A percentile compares a stretch with the other conserved stretches of the same genome.
These are phyloP conservation scores for Furnarius figulus DNA, from an alignment of 2,113 vertebrate genomes.

Conservation along the genomic window DNA sequence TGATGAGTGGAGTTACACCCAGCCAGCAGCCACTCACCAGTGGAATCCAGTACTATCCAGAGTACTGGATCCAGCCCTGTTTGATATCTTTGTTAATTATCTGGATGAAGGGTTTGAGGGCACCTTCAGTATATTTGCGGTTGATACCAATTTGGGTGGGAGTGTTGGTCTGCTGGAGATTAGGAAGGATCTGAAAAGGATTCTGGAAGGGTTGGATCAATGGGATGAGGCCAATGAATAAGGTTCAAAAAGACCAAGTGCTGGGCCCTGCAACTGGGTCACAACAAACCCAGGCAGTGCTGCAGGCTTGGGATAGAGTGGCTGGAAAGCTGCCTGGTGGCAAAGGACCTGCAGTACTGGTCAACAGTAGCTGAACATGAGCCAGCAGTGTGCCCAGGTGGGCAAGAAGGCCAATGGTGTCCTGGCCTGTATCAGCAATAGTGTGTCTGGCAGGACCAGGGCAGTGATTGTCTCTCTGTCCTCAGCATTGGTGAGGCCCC, in stretches of 20 bases:
- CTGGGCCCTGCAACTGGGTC: background rate
- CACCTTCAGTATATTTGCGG: accelerated
- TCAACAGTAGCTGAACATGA: background rate
- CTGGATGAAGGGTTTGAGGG: background rate
- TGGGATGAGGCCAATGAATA: background rate
- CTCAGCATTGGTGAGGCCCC: accelerated
- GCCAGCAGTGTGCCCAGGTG: background rate
- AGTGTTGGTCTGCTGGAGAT: background rate
- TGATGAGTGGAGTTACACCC: background rate
- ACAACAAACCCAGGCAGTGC: background rate
- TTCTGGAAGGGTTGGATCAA: background rate
- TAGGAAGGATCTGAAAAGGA: background rate
- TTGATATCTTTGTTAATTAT: background rate
- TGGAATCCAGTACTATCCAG: background rate
- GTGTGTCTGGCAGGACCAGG: background rate
- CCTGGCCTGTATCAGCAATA: accelerated
- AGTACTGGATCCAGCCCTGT: background rate
- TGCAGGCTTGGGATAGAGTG: background rate
- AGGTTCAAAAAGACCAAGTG: background rate
- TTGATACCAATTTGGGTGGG: accelerated
- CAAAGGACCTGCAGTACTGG: background rate
- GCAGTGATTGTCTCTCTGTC: background rate
- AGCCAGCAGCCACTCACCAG: accelerated
- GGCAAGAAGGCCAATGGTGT: background rate
- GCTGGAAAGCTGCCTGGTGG: background rate